Conservation (phyloP, 1,140 invertebrate species). For the Archivesica marissinica region DNA sequence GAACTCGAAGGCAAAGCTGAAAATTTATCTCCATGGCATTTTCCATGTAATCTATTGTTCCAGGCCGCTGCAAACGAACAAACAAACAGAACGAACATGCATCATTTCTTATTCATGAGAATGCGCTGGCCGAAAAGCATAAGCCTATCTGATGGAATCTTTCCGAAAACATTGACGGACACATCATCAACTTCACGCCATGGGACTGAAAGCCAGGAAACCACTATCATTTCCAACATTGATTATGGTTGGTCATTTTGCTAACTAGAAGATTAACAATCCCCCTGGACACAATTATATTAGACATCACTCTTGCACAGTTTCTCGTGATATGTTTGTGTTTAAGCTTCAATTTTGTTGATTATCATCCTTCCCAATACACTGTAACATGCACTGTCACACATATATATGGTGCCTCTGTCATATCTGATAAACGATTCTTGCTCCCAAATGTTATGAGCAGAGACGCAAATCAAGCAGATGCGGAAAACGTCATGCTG, state of each 20-base stretch:
- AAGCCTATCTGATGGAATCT: neutral
- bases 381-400: conserved; percentile 16
- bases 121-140: neutral
- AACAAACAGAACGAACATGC: neutral
- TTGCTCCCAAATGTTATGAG: neutral
- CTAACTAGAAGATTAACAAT: conserved; percentile 40
- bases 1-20: too few species aligned
- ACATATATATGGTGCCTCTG: neutral
- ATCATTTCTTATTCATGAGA: conserved; percentile 36
- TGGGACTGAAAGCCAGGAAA: conserved; percentile 6
- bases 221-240: neutral
- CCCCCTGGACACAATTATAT: neutral
- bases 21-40: conserved; percentile 3
- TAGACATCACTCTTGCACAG: neutral
- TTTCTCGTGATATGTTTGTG: neutral
- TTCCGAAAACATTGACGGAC: neutral
- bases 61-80: neutral
- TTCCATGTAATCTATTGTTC: neutral
- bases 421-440: conserved; percentile 25
- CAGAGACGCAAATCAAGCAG: too few species aligned
- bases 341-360: conserved; percentile 13
- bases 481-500: too few species aligned
- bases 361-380: conserved; percentile 14
- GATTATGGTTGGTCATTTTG: conserved; percentile 34
- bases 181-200: conserved; percentile 20